Percentiles rank a stretch among this genome's conserved stretches.
Conservation (phyloP, 2,113 vertebrate genomes). For the Cyanistes caeruleus region DNA sequence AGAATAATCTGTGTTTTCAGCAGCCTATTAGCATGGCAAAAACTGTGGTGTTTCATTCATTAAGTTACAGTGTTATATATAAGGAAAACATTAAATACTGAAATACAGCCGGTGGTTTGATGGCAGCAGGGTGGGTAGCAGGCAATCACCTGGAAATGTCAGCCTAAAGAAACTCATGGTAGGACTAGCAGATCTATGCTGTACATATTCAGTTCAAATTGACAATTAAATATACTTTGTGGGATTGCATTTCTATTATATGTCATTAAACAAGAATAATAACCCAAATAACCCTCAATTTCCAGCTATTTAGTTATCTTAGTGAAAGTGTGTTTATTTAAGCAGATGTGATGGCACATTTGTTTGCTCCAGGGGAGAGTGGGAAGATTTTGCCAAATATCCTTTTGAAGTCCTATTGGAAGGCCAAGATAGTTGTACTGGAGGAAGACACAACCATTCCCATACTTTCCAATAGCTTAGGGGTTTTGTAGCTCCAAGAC, state of each 20-base stretch:
- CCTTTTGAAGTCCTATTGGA: background rate
- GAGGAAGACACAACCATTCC: background rate
- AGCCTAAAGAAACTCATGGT: background rate
- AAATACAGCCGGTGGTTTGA: conserved; percentile 43
- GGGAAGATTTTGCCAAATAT: background rate
- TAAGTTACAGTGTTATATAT: conserved; percentile 19
- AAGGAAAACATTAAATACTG: conserved; percentile 36
- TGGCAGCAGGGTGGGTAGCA: conserved; percentile 18
- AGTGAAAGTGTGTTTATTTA: background rate
- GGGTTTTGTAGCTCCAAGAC: background rate
- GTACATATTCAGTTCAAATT: background rate
- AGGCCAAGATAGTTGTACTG: background rate
- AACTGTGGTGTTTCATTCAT: background rate
- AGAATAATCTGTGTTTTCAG: conserved; percentile 68
- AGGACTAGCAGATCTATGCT: background rate
- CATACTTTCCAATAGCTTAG: background rate
- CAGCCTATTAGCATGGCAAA: conserved; percentile 38
- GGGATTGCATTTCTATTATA: background rate
- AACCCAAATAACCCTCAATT: background rate
- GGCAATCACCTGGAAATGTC: conserved; percentile 28
- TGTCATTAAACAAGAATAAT: background rate
- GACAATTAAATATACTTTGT: background rate
- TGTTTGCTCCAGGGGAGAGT: background rate
- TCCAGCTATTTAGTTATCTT: background rate
- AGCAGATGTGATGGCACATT: background rate